These are phyloP conservation scores for Callipepla californica DNA, from an alignment of 2,113 vertebrate genomes.

Conservation along the genomic window DNA sequence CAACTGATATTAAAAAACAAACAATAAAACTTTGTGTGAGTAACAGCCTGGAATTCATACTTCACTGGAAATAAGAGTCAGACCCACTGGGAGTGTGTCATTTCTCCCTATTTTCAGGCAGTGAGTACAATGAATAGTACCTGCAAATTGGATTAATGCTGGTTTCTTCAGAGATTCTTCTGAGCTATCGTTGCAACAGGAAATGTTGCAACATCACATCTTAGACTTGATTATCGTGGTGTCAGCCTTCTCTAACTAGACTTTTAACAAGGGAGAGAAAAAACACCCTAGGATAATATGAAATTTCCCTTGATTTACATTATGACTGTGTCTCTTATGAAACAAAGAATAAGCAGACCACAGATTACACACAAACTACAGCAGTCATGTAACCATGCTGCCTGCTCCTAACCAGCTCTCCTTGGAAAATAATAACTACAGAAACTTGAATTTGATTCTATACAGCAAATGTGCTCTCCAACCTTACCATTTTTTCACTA, in stretches of 20 bases:
- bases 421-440: background rate
- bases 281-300: background rate
- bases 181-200: background rate
- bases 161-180: background rate
- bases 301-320: conserved; percentile 10
- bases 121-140: background rate
- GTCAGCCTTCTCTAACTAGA: background rate
- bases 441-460: background rate
- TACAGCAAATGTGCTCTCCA: background rate
- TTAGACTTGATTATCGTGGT: background rate
- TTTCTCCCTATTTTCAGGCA: background rate
- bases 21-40: background rate
- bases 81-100: background rate
- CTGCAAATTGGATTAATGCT: background rate
- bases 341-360: conserved; percentile 31
- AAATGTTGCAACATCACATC: background rate
- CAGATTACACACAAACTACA: conserved; percentile 24
- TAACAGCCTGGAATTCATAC: background rate
- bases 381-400: conserved; percentile 14
- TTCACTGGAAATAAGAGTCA: conserved; percentile 6
- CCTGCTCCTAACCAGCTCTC: conserved; percentile 15
- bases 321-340: background rate
- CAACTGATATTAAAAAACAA: background rate
- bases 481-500: background rate
- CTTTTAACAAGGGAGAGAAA: background rate